phyloP scores from a whole-genome alignment of 2,888 invertebrate species.

The Rotaria socialis region DNA sequence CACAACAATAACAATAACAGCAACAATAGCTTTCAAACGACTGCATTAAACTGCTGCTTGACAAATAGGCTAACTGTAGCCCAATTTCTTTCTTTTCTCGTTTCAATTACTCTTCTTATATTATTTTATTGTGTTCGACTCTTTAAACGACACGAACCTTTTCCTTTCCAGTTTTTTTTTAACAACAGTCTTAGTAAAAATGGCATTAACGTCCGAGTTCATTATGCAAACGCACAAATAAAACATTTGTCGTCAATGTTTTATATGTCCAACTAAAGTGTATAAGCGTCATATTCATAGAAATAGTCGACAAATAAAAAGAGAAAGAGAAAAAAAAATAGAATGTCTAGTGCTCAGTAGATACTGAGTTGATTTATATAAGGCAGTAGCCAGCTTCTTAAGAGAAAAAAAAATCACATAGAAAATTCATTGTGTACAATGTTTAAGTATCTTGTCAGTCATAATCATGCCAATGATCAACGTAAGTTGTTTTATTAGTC shows the following conservation, averaged over 20 bases:
- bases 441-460: not conserved
- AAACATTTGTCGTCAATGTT: not conserved
- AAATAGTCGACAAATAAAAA: not conserved
- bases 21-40: not conserved
- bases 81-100: not conserved
- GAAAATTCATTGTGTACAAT: not conserved
- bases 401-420: no score
- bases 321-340: not conserved
- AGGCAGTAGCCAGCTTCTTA: not conserved
- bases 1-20: not conserved
- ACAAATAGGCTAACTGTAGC: not conserved
- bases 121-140: not conserved
- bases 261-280: not conserved
- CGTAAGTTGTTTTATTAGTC: not conserved
- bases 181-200: not conserved
- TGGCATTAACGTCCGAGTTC: not conserved
- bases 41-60: not conserved
- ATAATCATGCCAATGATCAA: not conserved
- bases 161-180: not conserved
- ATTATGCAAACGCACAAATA: not conserved
- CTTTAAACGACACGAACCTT: not conserved
- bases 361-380: not conserved
- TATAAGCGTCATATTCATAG: not conserved
- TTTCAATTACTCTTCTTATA: not conserved
- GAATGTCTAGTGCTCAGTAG: not conserved